Conservation (phyloP, 2,113 vertebrate genomes). For the Mastomys natalensis region DNA sequence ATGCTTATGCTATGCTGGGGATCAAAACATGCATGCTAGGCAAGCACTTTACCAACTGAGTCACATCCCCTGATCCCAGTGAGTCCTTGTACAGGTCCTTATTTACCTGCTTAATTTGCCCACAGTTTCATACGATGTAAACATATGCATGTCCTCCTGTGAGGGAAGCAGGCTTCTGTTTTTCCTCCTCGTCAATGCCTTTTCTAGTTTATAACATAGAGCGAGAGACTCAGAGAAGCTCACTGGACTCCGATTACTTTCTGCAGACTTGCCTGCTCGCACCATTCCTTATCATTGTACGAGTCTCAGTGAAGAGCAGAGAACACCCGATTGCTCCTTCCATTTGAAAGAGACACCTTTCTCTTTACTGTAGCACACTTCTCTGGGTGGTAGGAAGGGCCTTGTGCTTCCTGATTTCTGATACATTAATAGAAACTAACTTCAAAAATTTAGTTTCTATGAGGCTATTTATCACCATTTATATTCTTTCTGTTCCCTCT, state of each 20-base stretch:
- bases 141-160: accelerated
- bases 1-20: neutral
- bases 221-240: neutral
- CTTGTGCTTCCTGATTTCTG: neutral
- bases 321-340: neutral
- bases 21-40: neutral
- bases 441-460: neutral
- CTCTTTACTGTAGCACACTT: neutral
- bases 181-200: neutral
- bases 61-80: neutral
- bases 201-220: neutral
- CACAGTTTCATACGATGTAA: neutral
- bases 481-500: neutral
- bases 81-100: neutral
- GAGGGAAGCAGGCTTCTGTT: neutral
- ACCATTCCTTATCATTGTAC: neutral
- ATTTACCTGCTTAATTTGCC: neutral
- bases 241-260: neutral
- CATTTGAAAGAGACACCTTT: neutral
- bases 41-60: neutral
- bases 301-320: neutral
- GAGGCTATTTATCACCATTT: neutral
- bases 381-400: accelerated
- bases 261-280: too few relatives aligned
- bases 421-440: constrained; percentile 11